These are phyloP conservation scores for Sylvilagus bachmani DNA, from an alignment of 2,113 vertebrate genomes.

Conservation along the genomic window DNA sequence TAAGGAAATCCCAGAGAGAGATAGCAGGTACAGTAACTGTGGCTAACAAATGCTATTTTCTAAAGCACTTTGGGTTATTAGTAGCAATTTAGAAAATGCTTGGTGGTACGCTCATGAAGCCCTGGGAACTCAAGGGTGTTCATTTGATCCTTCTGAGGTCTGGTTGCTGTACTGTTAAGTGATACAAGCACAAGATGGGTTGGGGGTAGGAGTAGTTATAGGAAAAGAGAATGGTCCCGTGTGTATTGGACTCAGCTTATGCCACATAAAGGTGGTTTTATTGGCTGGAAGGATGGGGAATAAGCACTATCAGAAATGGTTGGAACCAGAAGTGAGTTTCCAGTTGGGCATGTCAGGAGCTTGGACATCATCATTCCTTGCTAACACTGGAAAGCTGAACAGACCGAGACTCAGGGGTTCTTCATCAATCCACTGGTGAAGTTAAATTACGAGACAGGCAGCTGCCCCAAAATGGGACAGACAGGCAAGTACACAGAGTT, in stretches of 20 bases:
- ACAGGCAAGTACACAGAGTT: background rate
- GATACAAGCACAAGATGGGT: background rate
- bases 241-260: background rate
- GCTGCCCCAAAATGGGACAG: background rate
- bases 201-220: background rate
- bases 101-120: background rate
- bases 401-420: background rate
- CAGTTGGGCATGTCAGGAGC: background rate
- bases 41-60: background rate
- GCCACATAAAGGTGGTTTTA: background rate
- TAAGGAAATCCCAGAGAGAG: slow-evolving; percentile 98
- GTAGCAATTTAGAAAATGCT: slow-evolving; percentile 16
- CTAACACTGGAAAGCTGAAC: background rate
- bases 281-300: background rate
- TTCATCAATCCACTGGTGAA: background rate
- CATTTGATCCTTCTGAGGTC: background rate
- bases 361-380: background rate
- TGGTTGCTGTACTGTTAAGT: background rate
- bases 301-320: background rate
- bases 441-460: background rate
- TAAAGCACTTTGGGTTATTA: background rate
- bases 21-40: slow-evolving; percentile 93
- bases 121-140: background rate
- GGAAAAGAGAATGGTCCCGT: background rate
- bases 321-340: background rate